A percentile compares a stretch with the other conserved stretches of the same genome.
Conservation (phyloP, 2,888 invertebrate species). For the Lycophotia porphyrea region DNA sequence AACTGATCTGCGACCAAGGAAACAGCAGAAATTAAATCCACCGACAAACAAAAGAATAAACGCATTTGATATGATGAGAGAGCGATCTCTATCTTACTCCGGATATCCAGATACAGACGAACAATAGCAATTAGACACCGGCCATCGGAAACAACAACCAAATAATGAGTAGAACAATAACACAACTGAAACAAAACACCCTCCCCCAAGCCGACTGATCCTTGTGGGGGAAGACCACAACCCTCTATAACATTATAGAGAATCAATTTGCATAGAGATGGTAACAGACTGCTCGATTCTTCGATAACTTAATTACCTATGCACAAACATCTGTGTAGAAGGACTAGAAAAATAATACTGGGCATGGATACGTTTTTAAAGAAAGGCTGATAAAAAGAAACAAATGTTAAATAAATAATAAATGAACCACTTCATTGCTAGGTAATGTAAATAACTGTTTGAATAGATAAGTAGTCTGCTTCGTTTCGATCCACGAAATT, state of each 20-base stretch:
- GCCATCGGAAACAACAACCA: too few species aligned
- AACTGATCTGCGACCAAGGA: too few species aligned
- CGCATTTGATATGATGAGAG: too few species aligned
- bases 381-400: constrained; percentile 78
- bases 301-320: constrained; percentile 18
- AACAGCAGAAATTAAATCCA: too few species aligned
- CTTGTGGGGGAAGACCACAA: too few species aligned
- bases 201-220: too few species aligned
- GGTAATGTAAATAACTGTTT: constrained; percentile 80
- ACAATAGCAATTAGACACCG: too few species aligned
- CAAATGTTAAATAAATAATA: constrained; percentile 66
- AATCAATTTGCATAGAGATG: constrained; percentile 38
- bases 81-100: too few species aligned
- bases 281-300: constrained; percentile 21
- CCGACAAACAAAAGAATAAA: too few species aligned
- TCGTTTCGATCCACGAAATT: constrained; percentile 73
- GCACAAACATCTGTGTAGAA: constrained; percentile 11
- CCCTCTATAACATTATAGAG: constrained; percentile 22
- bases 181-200: too few species aligned
- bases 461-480: constrained; percentile 74
- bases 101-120: too few species aligned
- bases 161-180: too few species aligned
- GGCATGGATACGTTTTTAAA: constrained; percentile 64
- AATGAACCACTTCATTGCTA: constrained; percentile 72
- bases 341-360: constrained; percentile 17